A percentile compares a stretch with the other conserved stretches of the same genome.
Evolutionary conservation across 2,113 vertebrate species (phyloP).

Genomic region (Tenrec ecaudatus): DNA sequence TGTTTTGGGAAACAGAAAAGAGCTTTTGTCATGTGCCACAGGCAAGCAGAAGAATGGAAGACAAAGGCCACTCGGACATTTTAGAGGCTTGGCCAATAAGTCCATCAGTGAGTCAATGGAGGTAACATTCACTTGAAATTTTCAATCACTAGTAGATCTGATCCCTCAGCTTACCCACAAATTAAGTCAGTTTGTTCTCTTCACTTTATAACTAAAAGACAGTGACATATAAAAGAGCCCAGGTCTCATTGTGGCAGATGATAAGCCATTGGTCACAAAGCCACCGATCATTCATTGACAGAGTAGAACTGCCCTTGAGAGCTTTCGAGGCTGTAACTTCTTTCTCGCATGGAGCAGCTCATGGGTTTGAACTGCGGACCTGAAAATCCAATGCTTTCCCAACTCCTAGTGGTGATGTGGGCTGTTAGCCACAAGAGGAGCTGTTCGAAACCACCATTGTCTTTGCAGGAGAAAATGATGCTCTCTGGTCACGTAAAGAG

Average conservation of each 20-base stretch:
- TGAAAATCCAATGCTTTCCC: too few relatives aligned
- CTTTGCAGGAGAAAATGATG: too few relatives aligned
- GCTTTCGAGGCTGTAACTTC: too few relatives aligned
- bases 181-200: slow-evolving; percentile 5
- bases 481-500: too few relatives aligned
- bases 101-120: slow-evolving; percentile 13
- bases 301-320: too few relatives aligned
- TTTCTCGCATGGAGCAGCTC: too few relatives aligned
- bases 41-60: slow-evolving; percentile 20
- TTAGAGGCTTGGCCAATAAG: slow-evolving; percentile 26
- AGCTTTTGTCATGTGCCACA: slow-evolving; percentile 30
- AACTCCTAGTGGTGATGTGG: too few relatives aligned
- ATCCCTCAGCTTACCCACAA: not conserved
- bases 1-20: slow-evolving; percentile 60
- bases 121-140: slow-evolving; percentile 40
- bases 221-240: not conserved
- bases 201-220: not conserved
- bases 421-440: too few relatives aligned
- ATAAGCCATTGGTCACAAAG: not conserved
- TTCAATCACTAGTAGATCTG: not conserved
- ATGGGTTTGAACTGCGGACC: too few relatives aligned
- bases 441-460: too few relatives aligned
- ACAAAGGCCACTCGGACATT: slow-evolving; percentile 8
- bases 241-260: not conserved
- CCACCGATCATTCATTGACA: too few relatives aligned